Evolutionary conservation across 2,888 invertebrate genomes (phyloP), one percentile per base, ranked within the genome.

Genomic region (Drosophila demipolita): DNA sequence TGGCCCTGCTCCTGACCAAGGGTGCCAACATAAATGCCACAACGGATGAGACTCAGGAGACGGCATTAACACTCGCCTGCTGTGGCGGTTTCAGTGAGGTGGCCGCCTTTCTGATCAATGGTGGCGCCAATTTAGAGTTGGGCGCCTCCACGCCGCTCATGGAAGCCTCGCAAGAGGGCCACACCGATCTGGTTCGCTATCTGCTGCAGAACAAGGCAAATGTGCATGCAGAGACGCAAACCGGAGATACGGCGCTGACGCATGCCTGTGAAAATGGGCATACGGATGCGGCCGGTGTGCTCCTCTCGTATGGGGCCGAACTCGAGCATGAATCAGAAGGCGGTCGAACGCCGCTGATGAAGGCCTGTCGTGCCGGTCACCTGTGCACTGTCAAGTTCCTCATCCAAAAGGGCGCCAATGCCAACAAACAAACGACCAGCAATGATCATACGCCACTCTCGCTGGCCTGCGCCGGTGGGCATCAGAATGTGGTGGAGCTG

Each of bases 191-290:
- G 68, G 99, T 93, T 64, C 95, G 97, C 93, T 98, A 97, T 93
- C 95, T 98, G 58, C 93, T 98, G 72, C 96, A 96, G 92, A 96
- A 96, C 83, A 96, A 96, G 86, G 98, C 98, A 63, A 97, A 98
- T 94, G 98, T 98, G 68, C 97, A 98, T 93, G 98, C 98, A 26
- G 97, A 97, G 94, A 99, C 99, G 40, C 98, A 97, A 93, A 98
- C 98, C 48, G 97, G 98, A 72, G 98, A 99, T 93, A 98, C 98
- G 69, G 98, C 99, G 62, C 94, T 99, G 71, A 99, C 98, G 66
- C 99, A 99, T 94, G 99, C 99, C 62, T 98, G 98, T 94, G 99
- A 99, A 94, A 99, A 99, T 94, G 99, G 99, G 0, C 99, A 99
- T 94, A 98, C 98, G 1, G 98, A 99, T 94, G 98, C 99, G 32